Evolutionary conservation across 2,113 vertebrate species (phyloP).

Genomic region (Colossoma macropomum): DNA sequence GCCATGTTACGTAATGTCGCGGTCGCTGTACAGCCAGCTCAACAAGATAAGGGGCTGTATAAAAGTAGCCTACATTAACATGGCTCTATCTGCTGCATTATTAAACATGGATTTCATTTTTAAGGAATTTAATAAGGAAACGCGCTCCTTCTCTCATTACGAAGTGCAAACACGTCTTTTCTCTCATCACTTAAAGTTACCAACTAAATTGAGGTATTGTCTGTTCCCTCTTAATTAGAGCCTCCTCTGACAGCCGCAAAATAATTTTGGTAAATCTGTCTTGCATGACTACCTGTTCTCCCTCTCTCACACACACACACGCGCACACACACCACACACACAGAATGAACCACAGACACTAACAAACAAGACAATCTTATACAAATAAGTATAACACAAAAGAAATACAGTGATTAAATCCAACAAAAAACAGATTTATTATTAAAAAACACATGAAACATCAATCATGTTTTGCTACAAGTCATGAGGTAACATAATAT

Average conservation of each 20-base stretch:
- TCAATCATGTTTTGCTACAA: constrained; percentile 17
- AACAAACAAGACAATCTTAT: constrained; percentile 15
- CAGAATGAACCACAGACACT: constrained; percentile 24
- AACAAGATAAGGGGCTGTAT: not conserved
- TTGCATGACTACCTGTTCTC: constrained; percentile 3
- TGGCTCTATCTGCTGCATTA: constrained; percentile 26
- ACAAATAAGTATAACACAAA: constrained; percentile 26
- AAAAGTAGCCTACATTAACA: constrained; percentile 16
- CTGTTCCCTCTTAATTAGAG: constrained; percentile 30
- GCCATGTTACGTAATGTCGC: not conserved
- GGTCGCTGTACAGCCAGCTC: not conserved
- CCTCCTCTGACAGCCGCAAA: constrained; percentile 23
- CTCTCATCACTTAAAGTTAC: not conserved
- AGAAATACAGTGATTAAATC: constrained; percentile 28
- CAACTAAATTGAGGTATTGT: constrained; percentile 44
- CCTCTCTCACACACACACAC: not conserved
- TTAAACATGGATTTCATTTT: constrained; percentile 32
- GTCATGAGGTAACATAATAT: constrained; percentile 20
- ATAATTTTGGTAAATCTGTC: constrained; percentile 31
- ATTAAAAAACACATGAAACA: constrained; percentile 26
- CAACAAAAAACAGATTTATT: constrained; percentile 50
- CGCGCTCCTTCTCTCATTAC: not conserved
- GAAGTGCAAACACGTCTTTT: constrained; percentile 31
- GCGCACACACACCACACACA: constrained; percentile 19
- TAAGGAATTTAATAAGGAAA: constrained; percentile 20